A percentile compares a stretch with the other conserved stretches of the same genome.
Evolutionary conservation across 2,113 vertebrate species (phyloP).

Genomic region (Oceanodroma tethys): DNA sequence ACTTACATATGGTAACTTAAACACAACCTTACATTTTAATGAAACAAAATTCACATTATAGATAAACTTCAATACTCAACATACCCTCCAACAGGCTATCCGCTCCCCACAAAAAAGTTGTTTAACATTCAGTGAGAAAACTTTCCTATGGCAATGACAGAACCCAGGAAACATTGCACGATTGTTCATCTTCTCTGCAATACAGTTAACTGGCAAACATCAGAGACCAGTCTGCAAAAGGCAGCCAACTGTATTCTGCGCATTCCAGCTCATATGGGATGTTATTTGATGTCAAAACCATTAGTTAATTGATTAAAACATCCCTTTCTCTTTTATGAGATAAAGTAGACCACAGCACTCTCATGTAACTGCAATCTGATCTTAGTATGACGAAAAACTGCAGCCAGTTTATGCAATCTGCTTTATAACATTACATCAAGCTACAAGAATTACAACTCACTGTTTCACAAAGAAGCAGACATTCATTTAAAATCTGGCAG

Average conservation of each 20-base stretch:
- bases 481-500: neutral
- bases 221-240: neutral
- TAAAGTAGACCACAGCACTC: neutral
- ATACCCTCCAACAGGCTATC: neutral
- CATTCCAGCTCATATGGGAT: neutral
- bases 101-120: neutral
- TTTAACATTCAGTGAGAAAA: neutral
- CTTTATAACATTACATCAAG: neutral
- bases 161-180: neutral
- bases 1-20: neutral
- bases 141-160: neutral
- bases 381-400: neutral
- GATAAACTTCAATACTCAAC: neutral
- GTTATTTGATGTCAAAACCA: neutral
- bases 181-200: neutral
- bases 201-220: neutral
- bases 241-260: neutral
- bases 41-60: neutral
- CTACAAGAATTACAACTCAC: neutral
- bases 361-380: neutral
- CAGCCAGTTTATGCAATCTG: neutral
- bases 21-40: neutral
- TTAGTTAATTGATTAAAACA: neutral
- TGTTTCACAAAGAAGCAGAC: neutral
- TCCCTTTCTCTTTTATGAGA: neutral